A percentile compares a stretch with the other conserved stretches of the same genome.
These are phyloP conservation scores for Halictus ligatus DNA, from an alignment of 2,888 invertebrate genomes.

Conservation along the genomic window DNA sequence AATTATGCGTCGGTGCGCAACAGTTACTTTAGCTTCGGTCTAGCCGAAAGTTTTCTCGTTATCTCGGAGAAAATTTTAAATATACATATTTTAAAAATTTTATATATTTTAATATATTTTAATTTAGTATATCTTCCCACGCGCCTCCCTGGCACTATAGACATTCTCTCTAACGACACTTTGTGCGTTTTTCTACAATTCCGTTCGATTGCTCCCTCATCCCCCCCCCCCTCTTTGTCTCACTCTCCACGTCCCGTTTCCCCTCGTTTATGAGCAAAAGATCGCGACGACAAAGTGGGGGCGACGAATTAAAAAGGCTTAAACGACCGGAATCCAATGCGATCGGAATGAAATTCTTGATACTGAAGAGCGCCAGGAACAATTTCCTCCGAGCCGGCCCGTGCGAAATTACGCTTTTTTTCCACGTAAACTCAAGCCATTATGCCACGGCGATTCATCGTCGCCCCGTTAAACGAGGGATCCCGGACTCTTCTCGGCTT, in stretches of 20 bases:
- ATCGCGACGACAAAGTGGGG: neutral
- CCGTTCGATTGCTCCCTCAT: neutral
- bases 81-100: too few species aligned
- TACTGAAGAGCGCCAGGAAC: neutral
- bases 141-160: neutral
- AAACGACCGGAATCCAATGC: neutral
- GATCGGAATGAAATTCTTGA: slow-evolving; percentile 19
- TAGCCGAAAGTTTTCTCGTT: slow-evolving; percentile 64
- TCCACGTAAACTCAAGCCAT: slow-evolving; percentile 45
- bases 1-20: slow-evolving; percentile 20
- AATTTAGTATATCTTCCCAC: neutral
- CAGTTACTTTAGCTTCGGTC: neutral
- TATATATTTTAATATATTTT: too few species aligned
- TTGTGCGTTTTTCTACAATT: too few species aligned
- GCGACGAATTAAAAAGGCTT: neutral
- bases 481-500: neutral
- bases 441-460: slow-evolving; percentile 46
- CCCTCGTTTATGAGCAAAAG: neutral
- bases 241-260: too few species aligned
- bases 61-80: slow-evolving; percentile 33
- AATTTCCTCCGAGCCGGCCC: slow-evolving; percentile 10
- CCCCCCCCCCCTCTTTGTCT: too few species aligned
- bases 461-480: slow-evolving; percentile 38
- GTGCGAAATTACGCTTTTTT: slow-evolving; percentile 47
- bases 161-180: neutral